Conservation (phyloP, 2,797 vertebrate genomes). For the Pitangus sulphuratus region DNA sequence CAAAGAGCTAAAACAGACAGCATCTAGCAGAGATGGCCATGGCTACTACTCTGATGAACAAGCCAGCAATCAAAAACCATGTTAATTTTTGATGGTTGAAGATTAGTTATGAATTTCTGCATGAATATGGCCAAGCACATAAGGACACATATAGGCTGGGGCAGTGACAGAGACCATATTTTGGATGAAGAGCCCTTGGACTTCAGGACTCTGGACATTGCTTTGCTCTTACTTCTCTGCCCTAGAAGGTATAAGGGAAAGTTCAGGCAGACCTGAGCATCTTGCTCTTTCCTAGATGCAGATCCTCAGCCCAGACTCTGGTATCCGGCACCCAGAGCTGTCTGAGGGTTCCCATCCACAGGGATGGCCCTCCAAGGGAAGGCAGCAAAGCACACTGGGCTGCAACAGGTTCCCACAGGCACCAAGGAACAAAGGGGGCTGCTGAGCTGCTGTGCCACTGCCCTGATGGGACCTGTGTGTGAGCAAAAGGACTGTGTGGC, state of each 20-base stretch:
- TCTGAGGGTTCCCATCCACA: not conserved
- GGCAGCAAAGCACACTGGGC: not conserved
- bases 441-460: not conserved
- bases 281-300: not conserved
- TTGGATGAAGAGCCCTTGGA: not conserved
- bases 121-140: not conserved
- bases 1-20: not conserved
- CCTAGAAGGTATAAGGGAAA: not conserved
- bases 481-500: not conserved
- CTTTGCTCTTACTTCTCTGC: not conserved
- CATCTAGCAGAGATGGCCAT: not conserved
- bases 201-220: not conserved
- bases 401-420: not conserved
- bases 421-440: not conserved
- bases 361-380: not conserved
- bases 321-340: not conserved
- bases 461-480: not conserved
- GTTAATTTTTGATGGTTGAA: not conserved
- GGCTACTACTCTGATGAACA: not conserved
- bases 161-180: fast-evolving
- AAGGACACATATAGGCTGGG: fast-evolving
- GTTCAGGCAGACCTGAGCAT: not conserved
- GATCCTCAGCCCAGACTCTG: not conserved
- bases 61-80: not conserved
- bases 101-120: fast-evolving